Conservation (phyloP, 2,113 vertebrate species). For the Taxidea taxus region DNA sequence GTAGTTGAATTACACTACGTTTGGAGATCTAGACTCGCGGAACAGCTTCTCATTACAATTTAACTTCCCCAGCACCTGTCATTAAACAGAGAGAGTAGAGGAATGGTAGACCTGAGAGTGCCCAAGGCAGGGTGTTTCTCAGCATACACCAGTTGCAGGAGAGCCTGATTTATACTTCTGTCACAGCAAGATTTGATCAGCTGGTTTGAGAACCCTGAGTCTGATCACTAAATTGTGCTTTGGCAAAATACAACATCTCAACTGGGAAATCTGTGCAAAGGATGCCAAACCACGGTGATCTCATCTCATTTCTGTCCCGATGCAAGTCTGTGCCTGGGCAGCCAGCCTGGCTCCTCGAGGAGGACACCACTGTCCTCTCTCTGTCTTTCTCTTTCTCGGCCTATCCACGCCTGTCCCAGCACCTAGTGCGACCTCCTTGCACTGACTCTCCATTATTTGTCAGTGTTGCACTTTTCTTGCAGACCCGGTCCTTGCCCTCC, state of each 20-base stretch:
- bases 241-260: not conserved
- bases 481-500: not conserved
- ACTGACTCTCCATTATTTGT: not conserved
- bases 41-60: not conserved
- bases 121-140: not conserved
- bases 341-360: not conserved
- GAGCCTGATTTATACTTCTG: not conserved
- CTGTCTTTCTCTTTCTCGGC: not conserved
- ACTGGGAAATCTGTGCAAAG: not conserved
- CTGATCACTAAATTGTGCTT: not conserved
- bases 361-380: not conserved
- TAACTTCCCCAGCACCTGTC: not conserved
- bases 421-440: accelerated
- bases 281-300: not conserved
- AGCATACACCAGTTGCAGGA: accelerated
- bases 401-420: not conserved
- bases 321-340: not conserved
- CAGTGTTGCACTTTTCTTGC: not conserved
- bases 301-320: not conserved
- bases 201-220: not conserved
- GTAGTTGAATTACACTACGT: too few species aligned
- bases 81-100: not conserved
- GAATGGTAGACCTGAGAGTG: accelerated
- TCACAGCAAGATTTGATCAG: accelerated
- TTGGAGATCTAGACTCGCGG: not conserved